These are phyloP conservation scores for Nothoprocta perdicaria DNA, from an alignment of 2,113 vertebrate species.

Conservation along the genomic window DNA sequence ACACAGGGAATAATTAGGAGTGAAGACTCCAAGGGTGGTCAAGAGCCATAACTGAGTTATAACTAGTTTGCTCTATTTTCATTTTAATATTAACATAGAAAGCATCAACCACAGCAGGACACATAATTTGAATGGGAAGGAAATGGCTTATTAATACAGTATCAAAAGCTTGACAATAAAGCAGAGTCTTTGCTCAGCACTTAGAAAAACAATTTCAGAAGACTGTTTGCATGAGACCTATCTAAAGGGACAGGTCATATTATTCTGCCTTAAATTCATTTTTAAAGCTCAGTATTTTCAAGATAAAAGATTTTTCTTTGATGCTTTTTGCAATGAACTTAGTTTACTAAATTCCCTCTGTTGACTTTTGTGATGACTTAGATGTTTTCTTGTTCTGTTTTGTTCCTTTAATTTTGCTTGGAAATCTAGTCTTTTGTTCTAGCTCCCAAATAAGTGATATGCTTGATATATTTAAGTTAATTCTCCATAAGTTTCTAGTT, in stretches of 20 bases:
- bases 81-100: not conserved
- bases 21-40: not conserved
- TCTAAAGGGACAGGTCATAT: not conserved
- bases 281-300: not conserved
- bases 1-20: not conserved
- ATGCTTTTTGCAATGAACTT: not conserved
- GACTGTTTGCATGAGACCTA: not conserved
- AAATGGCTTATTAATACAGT: not conserved
- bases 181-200: not conserved
- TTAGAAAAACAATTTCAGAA: not conserved
- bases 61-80: not conserved
- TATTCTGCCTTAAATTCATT: not conserved
- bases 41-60: not conserved
- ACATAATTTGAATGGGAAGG: not conserved
- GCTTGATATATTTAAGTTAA: not conserved
- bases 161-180: constrained; percentile 10
- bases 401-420: constrained; percentile 5
- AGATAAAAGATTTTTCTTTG: not conserved
- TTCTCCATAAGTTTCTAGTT: not conserved
- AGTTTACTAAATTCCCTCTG: not conserved
- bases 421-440: not conserved
- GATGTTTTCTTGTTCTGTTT: not conserved
- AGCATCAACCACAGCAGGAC: not conserved
- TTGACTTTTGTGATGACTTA: not conserved
- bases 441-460: not conserved